phyloP scores from a whole-genome alignment of 2,888 invertebrate species.

The Spodoptera exigua region DNA sequence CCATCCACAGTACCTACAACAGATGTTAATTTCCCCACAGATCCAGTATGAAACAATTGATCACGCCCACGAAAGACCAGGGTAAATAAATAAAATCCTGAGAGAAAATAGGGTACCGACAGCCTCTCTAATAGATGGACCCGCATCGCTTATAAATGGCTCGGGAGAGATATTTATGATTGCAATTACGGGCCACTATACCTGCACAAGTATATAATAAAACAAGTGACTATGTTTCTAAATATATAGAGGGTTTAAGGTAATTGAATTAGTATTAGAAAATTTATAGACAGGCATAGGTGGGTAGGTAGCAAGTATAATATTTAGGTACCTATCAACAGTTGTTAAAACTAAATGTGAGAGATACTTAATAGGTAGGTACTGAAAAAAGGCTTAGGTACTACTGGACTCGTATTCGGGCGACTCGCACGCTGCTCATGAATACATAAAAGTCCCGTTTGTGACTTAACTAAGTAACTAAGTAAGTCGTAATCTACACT shows the following conservation, averaged over 20 bases:
- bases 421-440: no score
- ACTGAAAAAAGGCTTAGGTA: no score
- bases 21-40: slow-evolving; percentile 54
- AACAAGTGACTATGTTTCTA: slow-evolving; percentile 25
- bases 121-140: slow-evolving; percentile 75
- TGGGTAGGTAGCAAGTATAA: no score
- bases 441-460: no score
- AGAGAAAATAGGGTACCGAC: slow-evolving; percentile 76
- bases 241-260: slow-evolving; percentile 29
- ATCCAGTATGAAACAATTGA: slow-evolving; percentile 52
- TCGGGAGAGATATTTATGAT: slow-evolving; percentile 78
- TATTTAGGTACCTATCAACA: no score
- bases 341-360: no score
- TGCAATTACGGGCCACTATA: slow-evolving; percentile 77
- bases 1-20: slow-evolving; percentile 11
- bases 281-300: not conserved
- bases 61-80: slow-evolving; percentile 64
- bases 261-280: slow-evolving; percentile 11
- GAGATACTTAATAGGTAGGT: no score
- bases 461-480: no score
- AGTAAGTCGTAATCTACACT: no score
- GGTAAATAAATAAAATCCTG: slow-evolving; percentile 65
- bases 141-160: slow-evolving; percentile 75
- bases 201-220: slow-evolving; percentile 52
- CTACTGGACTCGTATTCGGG: no score